Percentiles rank a stretch among this genome's conserved stretches.
phyloP scores from a whole-genome alignment of 1,140 invertebrate genomes.

The Caenorhabditis brenneri region DNA sequence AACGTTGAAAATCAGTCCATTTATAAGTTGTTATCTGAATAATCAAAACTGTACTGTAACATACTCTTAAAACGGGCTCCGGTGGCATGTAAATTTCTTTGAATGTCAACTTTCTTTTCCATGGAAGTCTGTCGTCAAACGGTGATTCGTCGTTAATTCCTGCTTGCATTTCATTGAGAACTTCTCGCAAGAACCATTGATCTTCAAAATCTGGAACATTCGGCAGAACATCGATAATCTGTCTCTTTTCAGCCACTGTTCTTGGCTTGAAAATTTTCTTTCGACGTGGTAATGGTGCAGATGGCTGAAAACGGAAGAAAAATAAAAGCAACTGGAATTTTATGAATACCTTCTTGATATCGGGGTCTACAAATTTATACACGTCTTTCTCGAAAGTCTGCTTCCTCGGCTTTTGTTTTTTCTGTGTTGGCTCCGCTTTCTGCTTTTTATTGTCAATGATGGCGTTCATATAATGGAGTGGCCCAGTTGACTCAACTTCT shows the following conservation, averaged over 20 bases:
- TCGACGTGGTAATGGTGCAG: not conserved
- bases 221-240: not conserved
- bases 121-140: not conserved
- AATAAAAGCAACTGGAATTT: not conserved
- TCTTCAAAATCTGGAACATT: constrained; percentile 29
- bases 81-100: not conserved
- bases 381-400: constrained; percentile 1
- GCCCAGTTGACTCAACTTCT: not conserved
- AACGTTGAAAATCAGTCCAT: not conserved
- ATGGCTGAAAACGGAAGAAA: not conserved
- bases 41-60: too few relatives aligned
- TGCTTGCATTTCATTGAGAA: not conserved
- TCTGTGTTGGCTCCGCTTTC: not conserved
- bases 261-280: constrained; percentile 15
- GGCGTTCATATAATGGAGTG: not conserved
- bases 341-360: not conserved
- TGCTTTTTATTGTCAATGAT: not conserved
- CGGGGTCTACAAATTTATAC: not conserved
- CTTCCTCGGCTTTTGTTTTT: not conserved
- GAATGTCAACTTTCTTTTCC: not conserved
- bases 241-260: not conserved
- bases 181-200: constrained; percentile 7
- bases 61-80: not conserved
- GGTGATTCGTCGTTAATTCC: not conserved
- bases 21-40: not conserved